Evolutionary conservation across 2,888 invertebrate genomes (phyloP).

Genomic region (Drosophila crucigera): DNA sequence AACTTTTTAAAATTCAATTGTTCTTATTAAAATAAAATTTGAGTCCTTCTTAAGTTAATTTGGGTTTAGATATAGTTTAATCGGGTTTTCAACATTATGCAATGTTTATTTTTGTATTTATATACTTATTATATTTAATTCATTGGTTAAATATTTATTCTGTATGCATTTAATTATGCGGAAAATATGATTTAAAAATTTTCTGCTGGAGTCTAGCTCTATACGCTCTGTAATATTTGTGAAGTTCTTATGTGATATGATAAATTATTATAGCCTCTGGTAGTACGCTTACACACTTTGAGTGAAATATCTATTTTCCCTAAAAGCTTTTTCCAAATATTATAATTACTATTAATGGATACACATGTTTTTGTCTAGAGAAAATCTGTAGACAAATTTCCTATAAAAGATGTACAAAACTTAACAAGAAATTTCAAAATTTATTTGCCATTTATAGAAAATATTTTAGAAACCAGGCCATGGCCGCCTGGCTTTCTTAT

Average conservation of each 20-base stretch:
- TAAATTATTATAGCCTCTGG: neutral
- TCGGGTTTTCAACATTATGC: neutral
- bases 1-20: neutral
- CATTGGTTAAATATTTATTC: neutral
- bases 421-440: rapidly evolving
- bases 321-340: neutral
- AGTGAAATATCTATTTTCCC: neutral
- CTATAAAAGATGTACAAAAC: neutral
- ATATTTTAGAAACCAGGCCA: neutral
- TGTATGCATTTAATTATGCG: neutral
- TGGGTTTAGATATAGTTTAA: neutral
- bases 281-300: neutral
- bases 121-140: neutral
- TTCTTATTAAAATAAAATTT: neutral
- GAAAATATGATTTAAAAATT: neutral
- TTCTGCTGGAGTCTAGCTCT: neutral
- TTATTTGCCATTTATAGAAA: neutral
- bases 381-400: neutral
- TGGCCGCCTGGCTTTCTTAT: too few relatives aligned
- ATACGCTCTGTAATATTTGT: neutral
- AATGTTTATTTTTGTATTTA: neutral
- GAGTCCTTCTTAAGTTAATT: neutral
- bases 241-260: neutral
- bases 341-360: too few relatives aligned
- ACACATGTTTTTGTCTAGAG: neutral